phyloP scores from a whole-genome alignment of 1,140 invertebrate species.

The Aphaenogaster ashmeadi region DNA sequence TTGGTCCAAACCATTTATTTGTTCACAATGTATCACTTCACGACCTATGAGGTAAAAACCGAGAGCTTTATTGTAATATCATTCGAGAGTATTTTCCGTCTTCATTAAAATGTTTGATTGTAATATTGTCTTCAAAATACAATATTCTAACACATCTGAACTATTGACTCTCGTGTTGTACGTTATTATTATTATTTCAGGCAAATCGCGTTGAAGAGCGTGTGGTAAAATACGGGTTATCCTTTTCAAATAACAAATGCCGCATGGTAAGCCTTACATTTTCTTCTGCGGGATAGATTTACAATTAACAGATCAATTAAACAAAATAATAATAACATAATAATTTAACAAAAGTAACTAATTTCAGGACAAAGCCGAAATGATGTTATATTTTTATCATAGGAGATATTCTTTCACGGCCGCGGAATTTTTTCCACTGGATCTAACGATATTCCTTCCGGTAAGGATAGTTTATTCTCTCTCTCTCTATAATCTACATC shows the following conservation, averaged over 20 bases:
- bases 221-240: constrained; percentile 17
- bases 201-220: constrained; percentile 38
- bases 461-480: not conserved
- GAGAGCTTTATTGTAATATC: not conserved
- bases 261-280: constrained; percentile 32
- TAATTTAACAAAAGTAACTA: not conserved
- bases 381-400: constrained; percentile 54
- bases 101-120: not conserved
- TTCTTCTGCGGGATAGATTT: not conserved
- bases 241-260: not conserved
- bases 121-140: too few relatives aligned
- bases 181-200: constrained; percentile 40
- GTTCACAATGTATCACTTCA: constrained; percentile 16
- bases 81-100: too few relatives aligned
- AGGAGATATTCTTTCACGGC: constrained; percentile 36
- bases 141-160: not conserved
- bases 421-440: constrained; percentile 9
- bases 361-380: constrained; percentile 36
- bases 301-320: too few relatives aligned
- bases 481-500: not conserved
- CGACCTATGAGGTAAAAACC: constrained; percentile 28
- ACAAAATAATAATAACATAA: not conserved
- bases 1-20: constrained; percentile 8
- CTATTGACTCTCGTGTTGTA: not conserved
- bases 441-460: constrained; percentile 21